Base-by-base conservation (phyloP, 2,797 vertebrate species). In the Lacerta bilineata region DNA sequence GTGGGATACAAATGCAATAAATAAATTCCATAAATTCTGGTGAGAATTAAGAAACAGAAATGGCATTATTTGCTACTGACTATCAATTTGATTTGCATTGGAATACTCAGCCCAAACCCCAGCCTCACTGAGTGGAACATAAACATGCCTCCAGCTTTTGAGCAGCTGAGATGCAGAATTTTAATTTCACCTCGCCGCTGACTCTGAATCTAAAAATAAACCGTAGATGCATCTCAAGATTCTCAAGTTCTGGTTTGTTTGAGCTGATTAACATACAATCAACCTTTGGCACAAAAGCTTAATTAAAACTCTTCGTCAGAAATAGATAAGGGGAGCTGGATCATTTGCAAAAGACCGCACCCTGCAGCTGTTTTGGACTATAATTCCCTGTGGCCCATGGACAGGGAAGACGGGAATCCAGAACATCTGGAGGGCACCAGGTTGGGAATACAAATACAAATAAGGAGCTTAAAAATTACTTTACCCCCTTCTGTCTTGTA, bases 221-320 rank as follows among this genome's bases (percentile, higher is more conserved):
- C 43, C 18, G 82, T 95, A 90, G 91, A 91, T 92, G 88, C 4
- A 86, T 72, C 85, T 92, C 77, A 74, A 89, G 87, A 95, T 91
- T 89, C 69, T 93, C 86, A 91, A 88, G 33, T 91, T 93, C 89
- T 91, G 89, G 83, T 91, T 95, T 95, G 92, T 89, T 90, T 92
- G 86, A 91, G 82, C 87, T 94, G 89, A 93, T 93, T 94, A 95
- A 89, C 64, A 92, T 92, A 92, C 91, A 92, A 95, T 93, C 88
- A 93, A 84, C 0, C 0, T 90, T 93, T 90, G 89, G 89, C 88
- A 94, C 68, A 95, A 95, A 94, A 46, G 69, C 74, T 90, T 94
- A 88, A 95, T 96, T 96, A 95, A 95, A 94, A 93, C 86, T 91
- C 82, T 89, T 89, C 92, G 90, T 83, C 93, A 94, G 92, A 92